These are phyloP conservation scores for Gobionotothen gibberifrons DNA, from an alignment of 2,797 vertebrate species.

Conservation along the genomic window DNA sequence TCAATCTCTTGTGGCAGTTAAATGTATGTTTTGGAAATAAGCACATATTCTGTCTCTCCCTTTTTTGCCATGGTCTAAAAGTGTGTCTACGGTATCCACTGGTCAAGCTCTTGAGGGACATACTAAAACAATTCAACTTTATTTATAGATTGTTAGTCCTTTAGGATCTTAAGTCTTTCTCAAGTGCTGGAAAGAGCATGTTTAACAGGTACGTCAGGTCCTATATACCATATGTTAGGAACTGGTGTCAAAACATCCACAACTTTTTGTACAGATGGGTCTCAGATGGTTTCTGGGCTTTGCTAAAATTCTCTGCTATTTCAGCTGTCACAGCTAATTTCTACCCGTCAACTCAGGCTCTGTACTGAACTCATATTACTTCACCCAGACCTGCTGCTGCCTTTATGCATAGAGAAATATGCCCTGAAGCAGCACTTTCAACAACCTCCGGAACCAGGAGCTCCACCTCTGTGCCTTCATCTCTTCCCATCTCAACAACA, in stretches of 20 bases:
- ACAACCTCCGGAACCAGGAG: neutral
- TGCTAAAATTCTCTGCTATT: neutral
- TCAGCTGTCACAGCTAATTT: conserved; percentile 9
- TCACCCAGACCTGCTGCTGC: neutral
- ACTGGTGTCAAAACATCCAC: neutral
- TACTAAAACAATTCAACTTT: neutral
- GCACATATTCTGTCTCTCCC: neutral
- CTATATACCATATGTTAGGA: neutral
- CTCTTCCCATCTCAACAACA: neutral
- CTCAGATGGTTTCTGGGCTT: conserved; percentile 14
- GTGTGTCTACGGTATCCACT: neutral
- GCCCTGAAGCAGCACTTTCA: neutral
- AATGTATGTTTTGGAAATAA: neutral
- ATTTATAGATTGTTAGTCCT: neutral
- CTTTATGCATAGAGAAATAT: neutral
- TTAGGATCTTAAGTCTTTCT: conserved; percentile 8
- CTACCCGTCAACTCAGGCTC: neutral
- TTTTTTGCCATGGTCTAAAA: neutral
- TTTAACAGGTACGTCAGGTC: neutral
- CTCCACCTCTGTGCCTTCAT: neutral
- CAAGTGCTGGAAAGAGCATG: neutral
- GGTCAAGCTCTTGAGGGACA: neutral
- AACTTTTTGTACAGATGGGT: neutral
- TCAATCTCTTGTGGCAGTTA: neutral
- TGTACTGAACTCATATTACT: neutral